Evolutionary conservation across 1,140 invertebrate genomes (phyloP).

Genomic region (Drosophila obscura): DNA sequence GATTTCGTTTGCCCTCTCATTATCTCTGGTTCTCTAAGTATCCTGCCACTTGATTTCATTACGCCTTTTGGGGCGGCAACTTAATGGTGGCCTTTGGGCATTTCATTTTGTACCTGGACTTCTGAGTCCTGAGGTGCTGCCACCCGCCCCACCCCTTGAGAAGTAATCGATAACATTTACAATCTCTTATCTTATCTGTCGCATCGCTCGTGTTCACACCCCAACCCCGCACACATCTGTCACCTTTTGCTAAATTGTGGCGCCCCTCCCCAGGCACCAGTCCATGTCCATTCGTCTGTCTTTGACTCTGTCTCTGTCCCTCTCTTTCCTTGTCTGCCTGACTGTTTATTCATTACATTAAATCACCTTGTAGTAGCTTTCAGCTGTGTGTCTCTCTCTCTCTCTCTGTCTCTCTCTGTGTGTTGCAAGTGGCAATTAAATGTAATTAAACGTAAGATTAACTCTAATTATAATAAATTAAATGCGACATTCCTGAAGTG

Average conservation of each 20-base stretch:
- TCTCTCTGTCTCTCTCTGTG: not conserved
- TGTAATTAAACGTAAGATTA: conserved; percentile 79
- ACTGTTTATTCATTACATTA: conserved; percentile 69
- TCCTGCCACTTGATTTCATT: too few species aligned
- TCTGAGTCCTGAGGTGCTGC: conserved; percentile 5
- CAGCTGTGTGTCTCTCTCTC: not conserved
- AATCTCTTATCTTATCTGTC: conserved; percentile 28
- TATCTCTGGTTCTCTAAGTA: too few species aligned
- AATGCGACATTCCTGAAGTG: conserved; percentile 47
- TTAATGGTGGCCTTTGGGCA: too few species aligned
- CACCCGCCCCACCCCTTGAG: conserved; percentile 14
- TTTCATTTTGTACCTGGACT: not conserved
- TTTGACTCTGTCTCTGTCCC: not conserved
- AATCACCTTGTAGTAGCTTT: conserved; percentile 39
- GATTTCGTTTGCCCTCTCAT: too few species aligned
- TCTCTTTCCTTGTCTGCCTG: conserved; percentile 1
- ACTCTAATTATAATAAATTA: conserved; percentile 80
- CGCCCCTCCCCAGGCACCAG: conserved; percentile 12
- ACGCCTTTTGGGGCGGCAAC: too few species aligned
- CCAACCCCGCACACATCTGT: conserved; percentile 4
- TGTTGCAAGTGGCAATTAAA: conserved; percentile 64
- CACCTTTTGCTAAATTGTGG: conserved; percentile 36
- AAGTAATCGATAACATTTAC: conserved; percentile 38
- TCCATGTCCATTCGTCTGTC: not conserved
- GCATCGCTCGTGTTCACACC: conserved; percentile 31